Conservation (phyloP, 2,113 vertebrate genomes). For the Lucifuga dentata region DNA sequence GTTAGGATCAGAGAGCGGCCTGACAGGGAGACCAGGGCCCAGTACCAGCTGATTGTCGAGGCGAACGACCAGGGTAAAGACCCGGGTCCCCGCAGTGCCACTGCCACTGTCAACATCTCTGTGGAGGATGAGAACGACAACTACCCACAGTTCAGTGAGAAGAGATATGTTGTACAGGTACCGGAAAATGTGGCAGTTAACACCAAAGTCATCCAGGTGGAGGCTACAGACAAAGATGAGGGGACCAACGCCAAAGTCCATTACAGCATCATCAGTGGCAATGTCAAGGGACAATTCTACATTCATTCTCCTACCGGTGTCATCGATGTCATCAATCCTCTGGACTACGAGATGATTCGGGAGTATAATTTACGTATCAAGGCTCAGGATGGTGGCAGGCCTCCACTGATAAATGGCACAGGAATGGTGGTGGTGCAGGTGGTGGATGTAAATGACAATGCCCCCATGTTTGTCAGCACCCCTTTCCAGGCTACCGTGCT, state of each 20-base stretch:
- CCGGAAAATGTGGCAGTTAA: conserved; percentile 90
- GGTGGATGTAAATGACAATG: conserved; percentile 94
- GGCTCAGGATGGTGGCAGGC: conserved; percentile 95
- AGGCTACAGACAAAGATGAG: conserved; percentile 90
- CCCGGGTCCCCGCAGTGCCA: conserved; percentile 90
- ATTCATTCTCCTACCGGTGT: conserved; percentile 92
- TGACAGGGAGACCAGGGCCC: conserved; percentile 88
- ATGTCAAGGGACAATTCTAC: conserved; percentile 95
- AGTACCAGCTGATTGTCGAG: conserved; percentile 92
- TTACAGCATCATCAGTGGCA: conserved; percentile 96
- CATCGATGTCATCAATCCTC: conserved; percentile 93
- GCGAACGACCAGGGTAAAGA: conserved; percentile 96
- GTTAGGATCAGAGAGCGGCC: conserved; percentile 88
- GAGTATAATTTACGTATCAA: conserved; percentile 94
- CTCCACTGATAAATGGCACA: conserved; percentile 93
- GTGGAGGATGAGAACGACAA: conserved; percentile 98
- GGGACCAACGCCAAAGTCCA: conserved; percentile 94
- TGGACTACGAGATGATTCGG: conserved; percentile 93
- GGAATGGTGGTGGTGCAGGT: conserved; percentile 95
- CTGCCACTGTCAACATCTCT: conserved; percentile 89
- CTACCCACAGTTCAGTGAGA: conserved; percentile 95
- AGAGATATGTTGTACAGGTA: conserved; percentile 91
- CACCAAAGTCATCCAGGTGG: conserved; percentile 90
- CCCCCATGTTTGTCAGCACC: conserved; percentile 97
- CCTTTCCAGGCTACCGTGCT: conserved; percentile 95